Evolutionary conservation across 2,797 vertebrate genomes (phyloP), one percentile per base, ranked within the genome.

Genomic region (Tympanoctomys barrerae): DNA sequence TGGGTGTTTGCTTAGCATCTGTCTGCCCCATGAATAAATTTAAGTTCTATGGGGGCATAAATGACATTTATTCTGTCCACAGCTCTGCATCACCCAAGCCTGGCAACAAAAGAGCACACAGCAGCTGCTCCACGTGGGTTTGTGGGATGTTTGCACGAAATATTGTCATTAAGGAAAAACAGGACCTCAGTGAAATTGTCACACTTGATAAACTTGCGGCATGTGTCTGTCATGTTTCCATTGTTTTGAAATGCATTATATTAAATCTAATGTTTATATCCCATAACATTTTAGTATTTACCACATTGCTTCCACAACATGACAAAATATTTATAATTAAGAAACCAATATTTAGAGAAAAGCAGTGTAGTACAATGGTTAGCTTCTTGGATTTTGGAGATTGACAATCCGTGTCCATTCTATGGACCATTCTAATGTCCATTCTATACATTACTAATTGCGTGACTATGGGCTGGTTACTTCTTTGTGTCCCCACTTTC

Each of bases 131-230:
- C 57, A 28, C 33, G 57, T 59, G 78, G n/a, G 11, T 49, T 79
- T 83, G 57, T 18, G 62, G 77, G 84, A 75, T 49, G 62, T 87
- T 62, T 49, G 87, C 71, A 64, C 31, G 57, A 94, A 92, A 77
- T 66, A 26, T 28, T 80, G 31, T 66, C 77, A 26, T 52, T 93
- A 59, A 61, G 70, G 78, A 78, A 89, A 96, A 85, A 61, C 7
- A 9, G 28, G 21, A 8, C 71, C 80, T 66, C 16, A 9, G 80
- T 54, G 70, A 87, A 87, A 83, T 4, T 24, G 70, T 57, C 46
- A 54, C 68, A 52, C 86, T 86, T 94, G 36, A 31, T 36, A 92
- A 88, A 94, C 13, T 79, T 7, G 64, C 24, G 7, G 19, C 18
- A 4, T 36, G 31, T 28, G 46, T 54, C 73, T 24, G 28, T 66